phyloP scores from a whole-genome alignment of 2,797 vertebrate genomes.

The Erethizon dorsatum region DNA sequence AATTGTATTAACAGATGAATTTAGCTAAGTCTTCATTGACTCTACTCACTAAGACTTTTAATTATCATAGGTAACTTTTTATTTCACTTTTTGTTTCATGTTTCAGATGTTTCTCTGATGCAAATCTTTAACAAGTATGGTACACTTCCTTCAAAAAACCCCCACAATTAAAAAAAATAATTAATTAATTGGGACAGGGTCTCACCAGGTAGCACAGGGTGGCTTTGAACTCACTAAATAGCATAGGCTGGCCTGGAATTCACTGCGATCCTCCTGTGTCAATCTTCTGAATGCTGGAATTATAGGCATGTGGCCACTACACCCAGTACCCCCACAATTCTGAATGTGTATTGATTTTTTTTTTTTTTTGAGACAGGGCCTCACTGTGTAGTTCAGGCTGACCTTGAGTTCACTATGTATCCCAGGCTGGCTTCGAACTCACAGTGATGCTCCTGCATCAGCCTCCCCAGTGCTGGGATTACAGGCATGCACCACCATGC shows the following conservation, averaged over 20 bases:
- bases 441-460: background rate
- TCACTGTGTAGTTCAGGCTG: background rate
- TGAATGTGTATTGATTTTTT: background rate
- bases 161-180: background rate
- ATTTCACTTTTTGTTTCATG: slow-evolving; percentile 12
- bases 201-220: background rate
- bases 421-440: background rate
- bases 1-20: slow-evolving; percentile 4
- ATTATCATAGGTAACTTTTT: slow-evolving; percentile 25
- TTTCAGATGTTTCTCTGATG: slow-evolving; percentile 60
- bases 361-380: background rate
- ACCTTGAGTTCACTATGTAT: too few relatives aligned
- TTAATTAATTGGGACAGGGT: background rate
- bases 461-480: background rate
- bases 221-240: background rate
- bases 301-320: background rate
- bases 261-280: background rate
- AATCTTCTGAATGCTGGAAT: background rate
- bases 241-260: background rate
- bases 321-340: background rate
- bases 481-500: background rate
- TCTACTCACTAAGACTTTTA: slow-evolving; percentile 37
- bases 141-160: background rate
- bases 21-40: slow-evolving; percentile 25
- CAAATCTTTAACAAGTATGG: background rate